Conservation (phyloP, 2,113 vertebrate genomes). For the Phaethornis superciliosus region DNA sequence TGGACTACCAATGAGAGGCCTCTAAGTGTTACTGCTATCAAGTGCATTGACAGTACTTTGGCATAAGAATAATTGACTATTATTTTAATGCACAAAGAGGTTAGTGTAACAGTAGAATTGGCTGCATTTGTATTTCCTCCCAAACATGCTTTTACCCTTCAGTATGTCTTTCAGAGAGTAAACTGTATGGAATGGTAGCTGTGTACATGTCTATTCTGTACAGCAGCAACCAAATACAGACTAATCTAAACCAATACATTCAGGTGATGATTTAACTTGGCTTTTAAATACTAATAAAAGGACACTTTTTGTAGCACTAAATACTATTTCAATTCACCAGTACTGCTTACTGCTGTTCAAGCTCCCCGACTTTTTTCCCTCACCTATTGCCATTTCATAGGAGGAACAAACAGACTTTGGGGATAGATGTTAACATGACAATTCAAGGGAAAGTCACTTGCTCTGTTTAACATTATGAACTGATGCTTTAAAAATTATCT, state of each 20-base stretch:
- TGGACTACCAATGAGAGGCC: background rate
- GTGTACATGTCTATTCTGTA: background rate
- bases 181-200: background rate
- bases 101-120: background rate
- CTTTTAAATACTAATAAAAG: background rate
- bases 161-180: background rate
- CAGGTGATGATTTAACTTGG: background rate
- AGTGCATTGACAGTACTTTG: background rate
- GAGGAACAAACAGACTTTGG: background rate
- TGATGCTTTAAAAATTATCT: constrained; percentile 42
- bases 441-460: constrained; percentile 40
- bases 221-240: background rate
- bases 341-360: background rate
- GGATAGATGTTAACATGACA: background rate
- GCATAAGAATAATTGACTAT: background rate
- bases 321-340: background rate
- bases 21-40: background rate
- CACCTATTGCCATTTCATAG: background rate
- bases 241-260: background rate
- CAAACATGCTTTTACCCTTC: background rate
- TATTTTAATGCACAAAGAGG: background rate
- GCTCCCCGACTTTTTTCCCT: background rate
- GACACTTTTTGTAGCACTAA: background rate
- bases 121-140: background rate
- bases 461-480: constrained; percentile 39